Evolutionary conservation across 1,140 invertebrate genomes (phyloP), one percentile per base, ranked within the genome.

Genomic region (Trichomalopsis sarcophagae): DNA sequence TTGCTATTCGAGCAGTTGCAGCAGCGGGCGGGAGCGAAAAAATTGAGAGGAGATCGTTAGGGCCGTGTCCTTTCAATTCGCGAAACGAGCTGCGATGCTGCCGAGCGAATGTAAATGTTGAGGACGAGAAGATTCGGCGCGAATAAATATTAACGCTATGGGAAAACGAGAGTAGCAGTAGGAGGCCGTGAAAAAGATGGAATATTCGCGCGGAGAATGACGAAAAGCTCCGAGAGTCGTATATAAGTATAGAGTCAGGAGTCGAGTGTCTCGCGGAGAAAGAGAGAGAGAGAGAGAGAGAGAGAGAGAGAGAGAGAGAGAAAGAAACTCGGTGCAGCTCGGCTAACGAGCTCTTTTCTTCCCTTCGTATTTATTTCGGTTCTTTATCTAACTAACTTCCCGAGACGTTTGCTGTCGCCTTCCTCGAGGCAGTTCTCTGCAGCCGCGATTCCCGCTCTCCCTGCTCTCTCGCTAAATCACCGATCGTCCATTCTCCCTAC

Each of bases 291-390:
- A 50, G 13, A 62, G 7, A 50, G 11, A 50, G 3, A 50, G 11
- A 50, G 9, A 50, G 13, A 62, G 7, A 44, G 40, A 44, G 40
- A 44, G 89, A 89, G 89, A 91, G 91, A 91, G 27, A 27, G 27
- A 27, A 1, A 27, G 27, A 27, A 27, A 27, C 55, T n/a, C 89
- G 86, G 87, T 77, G 89, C 89, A 92, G 92, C 92, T 90, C 91
- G 91, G 89, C 90, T 92, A 92, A 92, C 92, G 92, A 92, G 92
- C 91, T 92, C 91, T 89, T 92, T 92, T 92, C 92, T 92, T 92
- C 90, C 90, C 92, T 92, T 91, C 91, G 90, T 92, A 92, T 92
- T 92, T 92, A 92, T 92, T 92, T 91, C 91, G 92, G 90, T 90
- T 92, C 92, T 91, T 92, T 92, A 92, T 92, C 91, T 92, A 92